Evolutionary conservation across 1,140 invertebrate species (phyloP).

Genomic region (Drosophila neocordata): DNA sequence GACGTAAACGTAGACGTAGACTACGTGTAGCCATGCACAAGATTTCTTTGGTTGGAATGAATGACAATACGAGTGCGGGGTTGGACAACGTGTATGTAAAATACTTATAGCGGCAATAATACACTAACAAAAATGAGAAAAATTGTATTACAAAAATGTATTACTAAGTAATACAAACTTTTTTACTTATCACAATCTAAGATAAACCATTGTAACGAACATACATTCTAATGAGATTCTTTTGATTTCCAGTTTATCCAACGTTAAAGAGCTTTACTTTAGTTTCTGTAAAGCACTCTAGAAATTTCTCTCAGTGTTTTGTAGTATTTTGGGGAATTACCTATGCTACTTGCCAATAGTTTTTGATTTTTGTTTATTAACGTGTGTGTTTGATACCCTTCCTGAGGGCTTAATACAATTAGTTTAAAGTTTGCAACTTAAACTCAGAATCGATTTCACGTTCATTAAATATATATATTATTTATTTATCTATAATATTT

Average conservation of each 20-base stretch:
- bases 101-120: background rate
- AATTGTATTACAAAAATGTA: background rate
- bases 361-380: conserved; percentile 25
- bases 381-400: too few relatives aligned
- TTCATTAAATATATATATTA: too few relatives aligned
- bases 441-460: too few relatives aligned
- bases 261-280: too few relatives aligned
- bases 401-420: too few relatives aligned
- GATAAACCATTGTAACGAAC: too few relatives aligned
- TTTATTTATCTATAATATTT: too few relatives aligned
- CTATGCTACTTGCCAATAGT: conserved; percentile 68
- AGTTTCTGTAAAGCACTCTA: background rate
- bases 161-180: too few relatives aligned
- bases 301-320: conserved; percentile 38
- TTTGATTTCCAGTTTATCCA: too few relatives aligned
- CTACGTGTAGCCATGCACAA: conserved; percentile 69
- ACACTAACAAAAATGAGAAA: background rate
- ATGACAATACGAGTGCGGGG: conserved; percentile 42
- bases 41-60: conserved; percentile 56
- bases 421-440: too few relatives aligned
- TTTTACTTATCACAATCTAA: too few relatives aligned
- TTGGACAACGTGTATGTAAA: background rate
- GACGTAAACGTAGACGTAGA: conserved; percentile 21
- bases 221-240: too few relatives aligned
- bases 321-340: conserved; percentile 64